phyloP scores from a whole-genome alignment of 2,888 invertebrate genomes.

The Trichopria drosophilae region DNA sequence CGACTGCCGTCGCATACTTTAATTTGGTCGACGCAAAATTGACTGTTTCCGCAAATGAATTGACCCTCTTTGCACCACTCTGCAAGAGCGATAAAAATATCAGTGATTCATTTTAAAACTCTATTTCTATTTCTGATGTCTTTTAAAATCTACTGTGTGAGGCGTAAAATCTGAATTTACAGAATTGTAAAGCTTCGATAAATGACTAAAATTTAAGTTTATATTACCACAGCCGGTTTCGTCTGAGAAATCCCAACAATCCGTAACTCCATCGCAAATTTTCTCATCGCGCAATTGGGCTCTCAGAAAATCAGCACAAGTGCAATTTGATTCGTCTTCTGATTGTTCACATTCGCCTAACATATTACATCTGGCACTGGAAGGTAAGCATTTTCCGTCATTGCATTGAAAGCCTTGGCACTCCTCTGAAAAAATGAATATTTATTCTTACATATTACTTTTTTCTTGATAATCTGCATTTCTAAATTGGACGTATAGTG shows the following conservation, averaged over 20 bases:
- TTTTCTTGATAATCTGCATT: background rate
- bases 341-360: conserved; percentile 71
- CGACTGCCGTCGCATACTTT: conserved; percentile 72
- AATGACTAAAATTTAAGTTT: background rate
- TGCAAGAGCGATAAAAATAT: conserved; percentile 50
- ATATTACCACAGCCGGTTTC: conserved; percentile 74
- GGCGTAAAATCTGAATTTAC: too few species aligned
- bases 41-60: conserved; percentile 75
- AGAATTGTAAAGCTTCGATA: background rate
- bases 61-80: conserved; percentile 75
- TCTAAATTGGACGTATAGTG: too few species aligned
- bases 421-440: conserved; percentile 48
- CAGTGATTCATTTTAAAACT: too few species aligned
- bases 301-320: conserved; percentile 74
- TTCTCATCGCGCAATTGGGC: conserved; percentile 72
- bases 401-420: conserved; percentile 64
- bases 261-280: conserved; percentile 78
- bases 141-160: too few species aligned
- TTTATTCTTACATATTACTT: conserved; percentile 9
- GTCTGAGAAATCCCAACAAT: conserved; percentile 80
- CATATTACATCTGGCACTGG: conserved; percentile 71
- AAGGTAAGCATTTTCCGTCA: conserved; percentile 68
- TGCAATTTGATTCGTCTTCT: conserved; percentile 73
- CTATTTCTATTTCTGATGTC: too few species aligned
- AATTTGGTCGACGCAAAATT: conserved; percentile 67